These are phyloP conservation scores for Drosophila murphyi DNA, from an alignment of 1,140 invertebrate species.

Conservation along the genomic window DNA sequence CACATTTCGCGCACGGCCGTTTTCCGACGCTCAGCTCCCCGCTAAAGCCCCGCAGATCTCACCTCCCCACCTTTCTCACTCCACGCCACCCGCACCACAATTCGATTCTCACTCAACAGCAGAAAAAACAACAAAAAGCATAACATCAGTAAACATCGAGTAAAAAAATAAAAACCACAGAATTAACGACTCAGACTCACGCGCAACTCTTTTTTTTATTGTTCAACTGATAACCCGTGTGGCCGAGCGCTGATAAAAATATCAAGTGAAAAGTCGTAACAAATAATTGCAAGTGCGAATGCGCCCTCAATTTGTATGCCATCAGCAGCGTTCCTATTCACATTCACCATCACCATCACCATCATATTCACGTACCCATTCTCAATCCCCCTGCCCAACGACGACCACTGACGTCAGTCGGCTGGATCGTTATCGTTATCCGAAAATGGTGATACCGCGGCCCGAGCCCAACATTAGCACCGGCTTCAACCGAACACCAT, in stretches of 20 bases:
- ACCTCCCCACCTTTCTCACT: background rate
- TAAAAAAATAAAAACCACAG: constrained; percentile 13
- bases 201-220: constrained; percentile 69
- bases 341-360: constrained; percentile 13
- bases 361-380: constrained; percentile 18
- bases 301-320: constrained; percentile 78
- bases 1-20: constrained; percentile 70
- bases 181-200: constrained; percentile 60
- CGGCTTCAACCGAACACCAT: constrained; percentile 76
- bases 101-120: constrained; percentile 24
- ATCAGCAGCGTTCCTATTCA: constrained; percentile 46
- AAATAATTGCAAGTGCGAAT: constrained; percentile 75
- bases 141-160: constrained; percentile 11
- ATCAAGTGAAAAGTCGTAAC: constrained; percentile 58
- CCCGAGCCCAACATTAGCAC: constrained; percentile 34
- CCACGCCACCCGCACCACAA: constrained; percentile 49
- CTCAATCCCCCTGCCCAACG: constrained; percentile 37
- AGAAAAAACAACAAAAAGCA: constrained; percentile 5
- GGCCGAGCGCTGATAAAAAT: constrained; percentile 65
- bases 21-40: constrained; percentile 15
- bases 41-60: background rate
- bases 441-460: constrained; percentile 66
- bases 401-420: constrained; percentile 63
- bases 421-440: constrained; percentile 63
- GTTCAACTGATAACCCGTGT: constrained; percentile 67